Evolutionary conservation across 2,113 vertebrate species (phyloP).

Genomic region (Apus apus): DNA sequence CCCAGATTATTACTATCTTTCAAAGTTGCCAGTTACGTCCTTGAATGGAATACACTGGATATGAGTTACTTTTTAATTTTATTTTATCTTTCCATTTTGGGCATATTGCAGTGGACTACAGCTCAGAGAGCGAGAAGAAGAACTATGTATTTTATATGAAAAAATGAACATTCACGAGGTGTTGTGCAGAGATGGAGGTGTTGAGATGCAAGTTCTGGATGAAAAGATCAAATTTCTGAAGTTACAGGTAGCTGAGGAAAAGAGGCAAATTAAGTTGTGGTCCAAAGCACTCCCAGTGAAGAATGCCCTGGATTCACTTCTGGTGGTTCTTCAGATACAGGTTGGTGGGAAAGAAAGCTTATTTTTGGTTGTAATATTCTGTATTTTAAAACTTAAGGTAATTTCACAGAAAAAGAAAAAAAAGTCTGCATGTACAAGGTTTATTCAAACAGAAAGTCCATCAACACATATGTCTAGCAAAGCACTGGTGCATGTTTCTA

Average conservation of each 20-base stretch:
- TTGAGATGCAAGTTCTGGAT: constrained; percentile 80
- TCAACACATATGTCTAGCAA: not conserved
- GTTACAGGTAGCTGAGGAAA: constrained; percentile 80
- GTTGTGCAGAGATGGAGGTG: constrained; percentile 76
- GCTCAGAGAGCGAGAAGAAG: constrained; percentile 88
- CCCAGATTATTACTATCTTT: not conserved
- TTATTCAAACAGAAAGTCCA: not conserved
- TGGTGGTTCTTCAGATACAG: constrained; percentile 83
- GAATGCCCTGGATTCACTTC: constrained; percentile 76
- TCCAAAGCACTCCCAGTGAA: constrained; percentile 74
- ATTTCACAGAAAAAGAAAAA: not conserved
- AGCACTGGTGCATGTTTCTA: not conserved
- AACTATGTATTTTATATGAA: constrained; percentile 83
- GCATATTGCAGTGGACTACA: constrained; percentile 79
- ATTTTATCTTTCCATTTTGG: not conserved
- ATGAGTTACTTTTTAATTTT: rapidly evolving
- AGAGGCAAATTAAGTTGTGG: constrained; percentile 76
- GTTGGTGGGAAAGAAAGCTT: constrained; percentile 57
- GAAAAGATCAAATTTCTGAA: constrained; percentile 84
- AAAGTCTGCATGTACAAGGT: not conserved
- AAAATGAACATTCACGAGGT: constrained; percentile 84
- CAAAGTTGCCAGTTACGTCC: not conserved
- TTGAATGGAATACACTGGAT: not conserved
- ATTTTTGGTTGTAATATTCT: not conserved
- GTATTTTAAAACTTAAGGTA: not conserved